Evolutionary conservation across 2,888 invertebrate genomes (phyloP).

Genomic region (Eupsilia transversa): DNA sequence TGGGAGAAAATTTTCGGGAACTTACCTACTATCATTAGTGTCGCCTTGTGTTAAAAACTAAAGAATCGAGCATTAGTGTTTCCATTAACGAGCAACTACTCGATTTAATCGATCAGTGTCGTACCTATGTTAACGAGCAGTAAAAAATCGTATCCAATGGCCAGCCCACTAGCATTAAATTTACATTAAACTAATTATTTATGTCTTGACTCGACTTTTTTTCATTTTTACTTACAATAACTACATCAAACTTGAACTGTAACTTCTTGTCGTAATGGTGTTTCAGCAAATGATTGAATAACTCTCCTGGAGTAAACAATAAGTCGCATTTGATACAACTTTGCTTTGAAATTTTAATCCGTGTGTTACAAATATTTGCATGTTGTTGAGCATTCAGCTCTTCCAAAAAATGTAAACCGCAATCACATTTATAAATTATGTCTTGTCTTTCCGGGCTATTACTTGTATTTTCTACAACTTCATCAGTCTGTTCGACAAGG

Average conservation of each 20-base stretch:
- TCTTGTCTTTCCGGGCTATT: conserved; percentile 51
- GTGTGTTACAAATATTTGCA: conserved; percentile 70
- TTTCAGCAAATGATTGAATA: conserved; percentile 80
- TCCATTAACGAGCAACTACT: background rate
- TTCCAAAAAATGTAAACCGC: conserved; percentile 80
- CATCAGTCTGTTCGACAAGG: background rate
- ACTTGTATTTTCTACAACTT: conserved; percentile 14
- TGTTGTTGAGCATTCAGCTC: conserved; percentile 72
- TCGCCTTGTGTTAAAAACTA: background rate
- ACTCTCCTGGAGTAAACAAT: conserved; percentile 77
- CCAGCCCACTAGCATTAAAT: background rate
- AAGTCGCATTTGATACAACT: conserved; percentile 82
- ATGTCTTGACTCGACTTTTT: background rate
- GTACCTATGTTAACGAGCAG: background rate
- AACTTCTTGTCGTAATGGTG: conserved; percentile 80
- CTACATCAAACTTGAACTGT: conserved; percentile 73
- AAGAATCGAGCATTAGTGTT: background rate
- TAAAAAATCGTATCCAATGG: background rate
- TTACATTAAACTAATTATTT: background rate
- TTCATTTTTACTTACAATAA: conserved; percentile 61
- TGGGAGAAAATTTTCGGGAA: background rate
- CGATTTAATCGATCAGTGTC: background rate
- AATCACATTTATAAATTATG: conserved; percentile 79
- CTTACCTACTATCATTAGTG: background rate
- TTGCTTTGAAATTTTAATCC: conserved; percentile 73